Base-by-base conservation (phyloP, 1,140 invertebrate genomes). In the Brachionus calyciflorus region DNA sequence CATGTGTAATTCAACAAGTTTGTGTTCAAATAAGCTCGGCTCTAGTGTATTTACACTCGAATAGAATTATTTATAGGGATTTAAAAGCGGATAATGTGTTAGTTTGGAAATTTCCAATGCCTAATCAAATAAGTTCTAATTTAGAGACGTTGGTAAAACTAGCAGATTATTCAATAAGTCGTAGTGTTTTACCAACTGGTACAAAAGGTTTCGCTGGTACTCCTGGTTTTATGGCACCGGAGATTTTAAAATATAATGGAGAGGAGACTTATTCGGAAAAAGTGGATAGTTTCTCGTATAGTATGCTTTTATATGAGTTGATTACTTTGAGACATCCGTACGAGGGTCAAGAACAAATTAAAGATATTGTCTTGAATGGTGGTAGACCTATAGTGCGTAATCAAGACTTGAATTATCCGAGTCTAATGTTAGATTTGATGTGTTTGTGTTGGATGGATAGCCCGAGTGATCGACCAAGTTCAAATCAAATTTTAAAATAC, bases 201-300 rank as follows among this genome's bases (percentile, higher is more conserved):
- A 93, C 93, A 0, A 98, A 98, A 84, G 96, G 96, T 5, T 98
- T 97, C 87, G 96, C 94, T 9, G 96, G 86, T 1, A 87, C 87
- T 4, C 85, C 86, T 44, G 94, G 94, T 1, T 99, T 98, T 82
- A 99, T 99, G 92, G 96, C 96, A 10, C 96, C 96, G 0, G 96
- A 98, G 86, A 98, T 98, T 77, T 93, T 98, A 85, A 89, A 93
- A 57, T 96, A 94, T 83, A 98, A 98, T 83, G 96, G 96, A 0
- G 96, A 98, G 84, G 94, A 98, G 83, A 95, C 96, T 79, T 99
- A 99, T 81, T 98, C 94, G 0, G 94, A 98, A 83, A 98, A 98
- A 87, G 91, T 91, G 14, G 96, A 99, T 82, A 95, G 94, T 79
- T 99, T 98, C 83, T 98, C 95, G 0, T 98, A 97, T 86, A 95